Evolutionary conservation across 2,888 invertebrate genomes (phyloP), one percentile per base, ranked within the genome.

Genomic region (Bruchidius siliquastri): DNA sequence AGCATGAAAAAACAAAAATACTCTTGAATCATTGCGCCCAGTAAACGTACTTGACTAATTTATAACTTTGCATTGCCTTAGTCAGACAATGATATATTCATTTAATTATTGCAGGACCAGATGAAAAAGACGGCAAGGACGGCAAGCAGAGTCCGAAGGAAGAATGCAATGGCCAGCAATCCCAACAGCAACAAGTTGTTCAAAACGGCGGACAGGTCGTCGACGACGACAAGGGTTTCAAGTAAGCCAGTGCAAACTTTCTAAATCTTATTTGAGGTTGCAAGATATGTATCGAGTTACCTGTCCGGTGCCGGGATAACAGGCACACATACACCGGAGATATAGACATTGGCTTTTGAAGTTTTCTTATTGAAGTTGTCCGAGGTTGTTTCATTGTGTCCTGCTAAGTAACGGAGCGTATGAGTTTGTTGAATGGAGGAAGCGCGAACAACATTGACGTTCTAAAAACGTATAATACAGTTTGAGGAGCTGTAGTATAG

Each of bases 181-280:
- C 68, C 22, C 81, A 80, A 8, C 74, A 76, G 32, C 74, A 74
- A 22, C 74, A 72, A n/a, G 73, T 88, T 87, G 80, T 83, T 66
- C 90, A 91, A 79, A 90, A 90, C 81, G 67, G 67, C 78, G 81
- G 79, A 75, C 71, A 22, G 21, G 79, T 72, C 6, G 78, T 76
- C 70, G 85, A 85, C 73, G 96, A 96, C 83, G 96, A 95, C 83
- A 95, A 95, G 88, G 93, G 93, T 80, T 96, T 95, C 87, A 96
- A 96, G 96, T 96, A 86, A 93, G 94, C 92, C 77, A 72, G 76
- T 74, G 68, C 21, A 49, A 49, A 49, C 49, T 49, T 49, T 49
- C 49, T 49, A 49, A 49, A 49, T 49, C 49, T 49, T 49, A 49
- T 49, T 49, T 49, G 49, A 49, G 49, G 49, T 18, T 49, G 49